Evolutionary conservation across 30 jellyfish, hydroid and myxozoan species (phyloP).

Genomic region (Phacellophora camtschatica): DNA sequence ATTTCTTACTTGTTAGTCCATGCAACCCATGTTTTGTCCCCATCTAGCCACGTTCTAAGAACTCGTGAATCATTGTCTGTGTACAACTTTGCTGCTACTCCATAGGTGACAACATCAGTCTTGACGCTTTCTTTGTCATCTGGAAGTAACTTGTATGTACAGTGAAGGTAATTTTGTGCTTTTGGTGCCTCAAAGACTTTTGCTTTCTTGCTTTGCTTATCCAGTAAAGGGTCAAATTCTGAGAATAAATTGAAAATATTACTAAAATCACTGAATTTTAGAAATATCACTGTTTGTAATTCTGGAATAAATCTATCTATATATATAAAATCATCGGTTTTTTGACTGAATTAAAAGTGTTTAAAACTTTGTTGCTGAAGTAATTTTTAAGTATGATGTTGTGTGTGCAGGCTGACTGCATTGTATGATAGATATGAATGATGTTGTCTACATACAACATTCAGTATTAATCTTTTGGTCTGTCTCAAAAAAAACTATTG

Average conservation of each 20-base stretch:
- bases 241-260: too few species aligned
- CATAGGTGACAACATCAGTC: constrained; percentile 92
- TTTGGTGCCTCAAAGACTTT: constrained; percentile 68
- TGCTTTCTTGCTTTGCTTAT: constrained; percentile 16
- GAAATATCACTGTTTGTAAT: too few species aligned
- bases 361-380: too few species aligned
- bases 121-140: constrained; percentile 80
- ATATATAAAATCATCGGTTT: too few species aligned
- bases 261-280: too few species aligned
- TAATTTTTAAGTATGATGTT: too few species aligned
- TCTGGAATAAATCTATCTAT: too few species aligned
- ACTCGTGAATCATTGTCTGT: constrained; percentile 90
- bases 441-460: too few species aligned
- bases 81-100: constrained; percentile 94
- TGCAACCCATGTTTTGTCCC: constrained; percentile 94
- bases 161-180: constrained; percentile 92
- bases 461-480: too few species aligned
- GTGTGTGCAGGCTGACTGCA: too few species aligned
- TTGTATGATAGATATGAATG: too few species aligned
- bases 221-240: constrained; percentile 27
- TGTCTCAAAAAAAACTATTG: background rate
- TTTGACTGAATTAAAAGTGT: too few species aligned
- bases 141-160: constrained; percentile 82
- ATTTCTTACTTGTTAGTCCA: constrained; percentile 84
- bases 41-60: constrained; percentile 88